Conservation (phyloP, 2,888 invertebrate genomes). For the Chrysolina americana region DNA sequence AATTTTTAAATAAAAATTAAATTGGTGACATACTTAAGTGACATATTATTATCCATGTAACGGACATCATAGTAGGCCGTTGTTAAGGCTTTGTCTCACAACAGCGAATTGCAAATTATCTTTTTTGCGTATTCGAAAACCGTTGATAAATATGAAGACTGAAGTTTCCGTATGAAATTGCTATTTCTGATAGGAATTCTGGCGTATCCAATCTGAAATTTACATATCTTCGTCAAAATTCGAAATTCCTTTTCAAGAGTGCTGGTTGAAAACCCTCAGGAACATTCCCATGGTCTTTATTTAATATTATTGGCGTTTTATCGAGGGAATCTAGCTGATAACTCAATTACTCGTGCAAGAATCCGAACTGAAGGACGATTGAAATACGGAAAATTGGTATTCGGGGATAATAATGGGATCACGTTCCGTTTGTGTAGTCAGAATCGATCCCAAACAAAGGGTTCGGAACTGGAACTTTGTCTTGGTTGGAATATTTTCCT, state of each 20-base stretch:
- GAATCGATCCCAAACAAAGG: no score
- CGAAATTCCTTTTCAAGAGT: background rate
- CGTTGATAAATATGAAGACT: no score
- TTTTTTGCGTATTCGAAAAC: no score
- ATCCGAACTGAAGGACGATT: background rate
- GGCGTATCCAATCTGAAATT: background rate
- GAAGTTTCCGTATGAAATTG: background rate
- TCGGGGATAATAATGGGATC: background rate
- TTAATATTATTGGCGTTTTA: background rate
- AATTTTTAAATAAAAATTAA: no score
- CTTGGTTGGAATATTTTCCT: no score
- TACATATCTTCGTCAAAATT: slow-evolving; percentile 2
- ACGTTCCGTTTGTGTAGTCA: no score
- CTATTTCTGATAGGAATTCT: background rate
- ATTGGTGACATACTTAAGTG: no score
- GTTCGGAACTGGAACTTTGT: no score
- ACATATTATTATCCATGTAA: no score
- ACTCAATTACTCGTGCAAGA: slow-evolving; percentile 6
- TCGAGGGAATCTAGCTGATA: background rate
- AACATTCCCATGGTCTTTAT: background rate
- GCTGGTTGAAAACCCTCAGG: background rate
- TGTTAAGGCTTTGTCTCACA: no score
- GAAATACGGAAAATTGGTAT: background rate
- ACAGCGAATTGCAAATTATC: no score
- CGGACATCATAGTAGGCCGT: no score